These are phyloP conservation scores for Podarcis lilfordi DNA, from an alignment of 2,797 vertebrate genomes.

Conservation along the genomic window DNA sequence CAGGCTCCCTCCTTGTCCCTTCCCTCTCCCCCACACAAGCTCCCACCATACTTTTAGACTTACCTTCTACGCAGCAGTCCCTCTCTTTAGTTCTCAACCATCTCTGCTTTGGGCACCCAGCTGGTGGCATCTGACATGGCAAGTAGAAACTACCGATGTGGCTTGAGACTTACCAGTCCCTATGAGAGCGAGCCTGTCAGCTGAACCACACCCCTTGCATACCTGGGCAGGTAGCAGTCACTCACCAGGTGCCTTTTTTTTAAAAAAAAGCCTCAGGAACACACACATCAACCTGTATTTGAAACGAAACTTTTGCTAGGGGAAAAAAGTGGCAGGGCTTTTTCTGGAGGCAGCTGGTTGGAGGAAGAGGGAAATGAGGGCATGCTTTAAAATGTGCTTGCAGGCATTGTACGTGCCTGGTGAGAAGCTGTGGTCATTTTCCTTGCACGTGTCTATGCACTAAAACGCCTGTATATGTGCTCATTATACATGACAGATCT, in stretches of 20 bases:
- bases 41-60: not conserved
- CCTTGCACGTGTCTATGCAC: not conserved
- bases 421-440: not conserved
- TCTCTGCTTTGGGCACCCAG: not conserved
- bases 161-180: conserved; percentile 56
- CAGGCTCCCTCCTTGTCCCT: not conserved
- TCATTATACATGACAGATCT: not conserved
- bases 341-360: conserved; percentile 12
- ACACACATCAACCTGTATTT: not conserved
- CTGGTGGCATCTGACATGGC: not conserved
- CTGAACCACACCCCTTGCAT: conserved; percentile 41
- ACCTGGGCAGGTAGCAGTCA: conserved; percentile 33
- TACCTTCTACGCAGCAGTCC: not conserved
- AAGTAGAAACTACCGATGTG: conserved; percentile 6
- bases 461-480: not conserved
- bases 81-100: not conserved
- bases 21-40: too few species aligned
- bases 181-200: conserved; percentile 24
- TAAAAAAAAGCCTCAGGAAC: not conserved
- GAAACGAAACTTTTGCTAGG: not conserved
- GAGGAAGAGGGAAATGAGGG: not conserved
- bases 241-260: not conserved
- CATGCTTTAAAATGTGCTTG: too few species aligned
- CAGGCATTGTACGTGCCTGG: not conserved
- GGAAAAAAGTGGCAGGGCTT: conserved; percentile 1